Evolutionary conservation across 2,888 invertebrate genomes (phyloP).

Genomic region (Epirrhoe alternata): DNA sequence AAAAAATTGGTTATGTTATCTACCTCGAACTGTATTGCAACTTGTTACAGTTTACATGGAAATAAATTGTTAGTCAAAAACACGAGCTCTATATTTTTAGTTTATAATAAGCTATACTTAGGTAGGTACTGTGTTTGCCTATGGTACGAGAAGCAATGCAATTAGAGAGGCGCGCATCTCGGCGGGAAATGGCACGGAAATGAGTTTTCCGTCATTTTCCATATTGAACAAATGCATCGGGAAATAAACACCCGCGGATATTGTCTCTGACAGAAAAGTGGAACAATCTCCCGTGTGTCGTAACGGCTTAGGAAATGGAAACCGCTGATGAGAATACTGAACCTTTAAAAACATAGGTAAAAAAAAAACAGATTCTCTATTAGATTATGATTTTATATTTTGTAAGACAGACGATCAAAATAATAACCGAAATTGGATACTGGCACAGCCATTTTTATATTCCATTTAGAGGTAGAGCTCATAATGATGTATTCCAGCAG

Average conservation of each 20-base stretch:
- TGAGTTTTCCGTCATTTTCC: conserved; percentile 78
- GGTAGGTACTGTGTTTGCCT: conserved; percentile 21
- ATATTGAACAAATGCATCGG: conserved; percentile 77
- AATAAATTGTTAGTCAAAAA: too few species aligned
- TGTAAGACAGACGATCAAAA: background rate
- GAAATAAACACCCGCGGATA: conserved; percentile 81
- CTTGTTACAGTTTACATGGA: too few species aligned
- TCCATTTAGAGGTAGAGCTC: conserved; percentile 31
- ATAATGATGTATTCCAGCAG: conserved; percentile 36
- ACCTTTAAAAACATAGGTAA: background rate
- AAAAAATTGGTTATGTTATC: too few species aligned
- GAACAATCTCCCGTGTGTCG: conserved; percentile 61
- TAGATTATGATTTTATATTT: background rate
- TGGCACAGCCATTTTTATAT: conserved; percentile 21
- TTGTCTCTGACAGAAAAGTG: conserved; percentile 62
- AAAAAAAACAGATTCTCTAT: background rate
- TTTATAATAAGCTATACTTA: conserved; percentile 21
- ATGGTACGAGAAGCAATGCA: conserved; percentile 48
- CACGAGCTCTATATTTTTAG: conserved; percentile 17
- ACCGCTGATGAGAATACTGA: conserved; percentile 25
- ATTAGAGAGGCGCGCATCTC: conserved; percentile 39
- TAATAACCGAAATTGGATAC: conserved; percentile 12
- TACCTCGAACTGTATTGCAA: too few species aligned
- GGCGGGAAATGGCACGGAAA: conserved; percentile 77
- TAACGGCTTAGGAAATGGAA: conserved; percentile 53